These are phyloP conservation scores for Leptoclinus maculatus DNA, from an alignment of 2,797 vertebrate species.

Conservation along the genomic window DNA sequence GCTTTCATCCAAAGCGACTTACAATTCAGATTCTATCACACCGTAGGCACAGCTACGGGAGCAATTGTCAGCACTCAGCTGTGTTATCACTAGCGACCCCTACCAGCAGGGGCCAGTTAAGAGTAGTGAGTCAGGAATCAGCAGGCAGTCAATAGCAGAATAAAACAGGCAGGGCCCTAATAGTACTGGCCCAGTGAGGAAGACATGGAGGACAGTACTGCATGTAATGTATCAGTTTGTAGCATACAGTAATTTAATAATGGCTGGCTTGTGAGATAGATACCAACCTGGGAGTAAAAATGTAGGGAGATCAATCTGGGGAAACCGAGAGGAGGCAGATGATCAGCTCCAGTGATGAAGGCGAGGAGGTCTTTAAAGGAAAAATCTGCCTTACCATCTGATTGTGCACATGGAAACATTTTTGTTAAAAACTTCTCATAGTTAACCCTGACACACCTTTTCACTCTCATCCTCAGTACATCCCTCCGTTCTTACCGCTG, in stretches of 20 bases:
- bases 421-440: neutral
- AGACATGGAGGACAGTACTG: neutral
- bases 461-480: neutral
- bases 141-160: no score
- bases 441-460: neutral
- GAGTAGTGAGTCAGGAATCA: no score
- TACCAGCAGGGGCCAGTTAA: no score
- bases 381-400: constrained; percentile 51
- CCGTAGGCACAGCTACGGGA: no score
- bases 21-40: no score
- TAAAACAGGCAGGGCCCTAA: neutral
- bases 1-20: no score
- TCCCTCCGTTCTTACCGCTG: constrained; percentile 51
- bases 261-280: neutral
- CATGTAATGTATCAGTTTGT: neutral
- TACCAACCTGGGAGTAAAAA: constrained; percentile 76
- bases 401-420: constrained; percentile 10
- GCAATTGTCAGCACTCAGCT: no score
- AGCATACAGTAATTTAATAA: neutral
- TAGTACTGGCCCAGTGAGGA: neutral
- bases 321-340: constrained; percentile 72
- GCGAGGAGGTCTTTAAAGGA: constrained; percentile 75
- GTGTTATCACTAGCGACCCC: no score
- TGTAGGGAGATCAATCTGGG: constrained; percentile 54
- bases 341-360: constrained; percentile 74